Evolutionary conservation across 2,797 vertebrate species (phyloP).

Genomic region (Spondyliosoma cantharus): DNA sequence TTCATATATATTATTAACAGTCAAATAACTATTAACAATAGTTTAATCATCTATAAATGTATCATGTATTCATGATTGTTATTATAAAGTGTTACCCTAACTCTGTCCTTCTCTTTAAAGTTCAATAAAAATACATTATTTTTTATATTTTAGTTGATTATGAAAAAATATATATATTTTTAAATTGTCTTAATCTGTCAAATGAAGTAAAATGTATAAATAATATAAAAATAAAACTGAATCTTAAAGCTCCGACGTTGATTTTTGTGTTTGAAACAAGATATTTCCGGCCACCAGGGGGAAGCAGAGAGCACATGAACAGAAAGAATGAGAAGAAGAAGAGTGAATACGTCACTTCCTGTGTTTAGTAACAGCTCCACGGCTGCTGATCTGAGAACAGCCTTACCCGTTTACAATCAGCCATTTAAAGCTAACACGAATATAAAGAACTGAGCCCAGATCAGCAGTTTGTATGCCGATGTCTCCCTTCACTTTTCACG

Average conservation of each 20-base stretch:
- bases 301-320: slow-evolving; percentile 1
- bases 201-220: slow-evolving; percentile 2
- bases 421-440: rapidly evolving
- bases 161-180: too few relatives aligned
- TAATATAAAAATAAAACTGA: too few relatives aligned
- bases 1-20: too few relatives aligned
- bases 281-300: not conserved
- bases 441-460: slow-evolving; percentile 22
- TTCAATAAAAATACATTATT: too few relatives aligned
- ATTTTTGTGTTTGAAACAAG: rapidly evolving
- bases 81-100: too few relatives aligned
- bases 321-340: slow-evolving; percentile 19
- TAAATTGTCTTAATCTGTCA: not conserved
- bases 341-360: slow-evolving; percentile 23
- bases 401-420: rapidly evolving
- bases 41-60: too few relatives aligned
- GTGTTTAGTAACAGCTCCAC: rapidly evolving
- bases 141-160: too few relatives aligned
- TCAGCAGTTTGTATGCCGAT: not conserved
- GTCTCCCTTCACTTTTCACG: not conserved
- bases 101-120: too few relatives aligned
- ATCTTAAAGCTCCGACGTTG: not conserved
- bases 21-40: too few relatives aligned
- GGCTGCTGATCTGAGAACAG: slow-evolving; percentile 34
- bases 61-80: too few relatives aligned